phyloP scores from a whole-genome alignment of 2,113 vertebrate genomes.

The Cheirogaleus medius region DNA sequence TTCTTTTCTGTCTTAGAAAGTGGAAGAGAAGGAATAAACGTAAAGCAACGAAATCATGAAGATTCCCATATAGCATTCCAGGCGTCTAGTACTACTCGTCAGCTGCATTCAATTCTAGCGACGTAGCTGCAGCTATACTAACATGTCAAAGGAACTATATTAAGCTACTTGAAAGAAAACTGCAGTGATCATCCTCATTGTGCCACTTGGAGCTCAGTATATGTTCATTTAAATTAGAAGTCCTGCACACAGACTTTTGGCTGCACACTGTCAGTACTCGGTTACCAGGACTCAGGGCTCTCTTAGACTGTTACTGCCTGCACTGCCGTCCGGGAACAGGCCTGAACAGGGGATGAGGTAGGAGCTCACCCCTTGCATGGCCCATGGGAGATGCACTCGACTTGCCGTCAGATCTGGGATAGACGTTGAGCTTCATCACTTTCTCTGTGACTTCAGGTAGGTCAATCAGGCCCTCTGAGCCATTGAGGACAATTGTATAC shows the following conservation, averaged over 20 bases:
- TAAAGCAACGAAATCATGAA: background rate
- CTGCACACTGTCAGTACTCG: background rate
- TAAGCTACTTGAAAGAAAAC: conserved; percentile 80
- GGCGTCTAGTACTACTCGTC: background rate
- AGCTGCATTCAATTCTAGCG: background rate
- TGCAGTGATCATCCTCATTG: background rate
- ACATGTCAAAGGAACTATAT: conserved; percentile 11
- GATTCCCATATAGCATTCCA: background rate
- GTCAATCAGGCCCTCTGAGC: background rate
- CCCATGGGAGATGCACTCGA: background rate
- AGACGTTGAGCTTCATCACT: background rate
- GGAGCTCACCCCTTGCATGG: background rate
- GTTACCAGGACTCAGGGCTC: background rate
- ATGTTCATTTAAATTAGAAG: background rate
- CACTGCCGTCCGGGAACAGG: background rate
- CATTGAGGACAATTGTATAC: rapidly evolving
- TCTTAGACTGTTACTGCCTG: background rate
- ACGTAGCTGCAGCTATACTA: background rate
- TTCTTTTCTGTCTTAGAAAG: conserved; percentile 51
- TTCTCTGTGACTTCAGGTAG: background rate
- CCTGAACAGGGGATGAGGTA: background rate
- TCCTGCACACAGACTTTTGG: background rate
- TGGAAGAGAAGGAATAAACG: background rate
- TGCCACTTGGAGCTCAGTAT: background rate
- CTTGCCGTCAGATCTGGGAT: background rate